Evolutionary conservation across 2,797 vertebrate genomes (phyloP), one percentile per base, ranked within the genome.

Genomic region (Bufotes viridis): DNA sequence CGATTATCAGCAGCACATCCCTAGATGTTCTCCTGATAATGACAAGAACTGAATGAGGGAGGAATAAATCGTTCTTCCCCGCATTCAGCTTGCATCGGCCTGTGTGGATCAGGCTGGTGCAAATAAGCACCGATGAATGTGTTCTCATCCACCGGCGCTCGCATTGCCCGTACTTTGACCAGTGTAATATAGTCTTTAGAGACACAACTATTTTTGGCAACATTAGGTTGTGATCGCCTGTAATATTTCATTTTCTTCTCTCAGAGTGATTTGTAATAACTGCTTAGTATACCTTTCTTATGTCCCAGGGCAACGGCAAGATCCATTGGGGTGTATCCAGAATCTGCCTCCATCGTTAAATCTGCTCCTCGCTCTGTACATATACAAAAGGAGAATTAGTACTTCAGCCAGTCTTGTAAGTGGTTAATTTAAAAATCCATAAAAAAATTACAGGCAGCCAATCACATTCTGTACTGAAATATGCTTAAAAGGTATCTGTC

Each of bases 241-340:
- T 42, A 42, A 42, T 42, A 42, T 42, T 5, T 42, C 42, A 42
- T 42, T 42, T 42, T 24, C 63, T 24, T 7, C 9, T 24, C 10
- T 8, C 29, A 34, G n/a, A 65, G 49, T 24, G 11, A 42, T 42
- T 7, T 42, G 42, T 7, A 42, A 42, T 42, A 78, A n/a, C 78
- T 61, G 26, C 49, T 22, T n/a, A 22, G 7, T 42, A 65, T 92
- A 95, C 98, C 97, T 95, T 97, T 98, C 92, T 96, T 97, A 93
- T 97, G 96, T 57, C 98, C 97, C 61, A 99, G 90, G 4, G 97
- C 97, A 81, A 99, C 96, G 0, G 98, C 97, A n/a, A 99, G 95
- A 26, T 98, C 98, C 96, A 99, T 97, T 0, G 98, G 97, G 84
- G 96, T 99, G 91, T 99, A 99, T 0, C 98, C 98, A 1, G 98